Conservation (phyloP, 2,113 vertebrate species). For the Empidonax traillii region DNA sequence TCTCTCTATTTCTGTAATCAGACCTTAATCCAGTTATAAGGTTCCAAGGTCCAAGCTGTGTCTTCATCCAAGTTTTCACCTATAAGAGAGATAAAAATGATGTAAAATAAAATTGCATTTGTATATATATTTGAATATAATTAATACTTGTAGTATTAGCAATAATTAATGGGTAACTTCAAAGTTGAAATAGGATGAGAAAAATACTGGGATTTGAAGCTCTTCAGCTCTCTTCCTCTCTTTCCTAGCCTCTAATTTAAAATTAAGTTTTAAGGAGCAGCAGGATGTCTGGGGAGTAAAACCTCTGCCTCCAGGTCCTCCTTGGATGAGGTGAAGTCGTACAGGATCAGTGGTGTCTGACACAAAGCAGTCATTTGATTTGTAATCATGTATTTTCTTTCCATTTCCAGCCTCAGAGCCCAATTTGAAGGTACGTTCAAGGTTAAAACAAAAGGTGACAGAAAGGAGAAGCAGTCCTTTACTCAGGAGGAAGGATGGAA, state of each 20-base stretch:
- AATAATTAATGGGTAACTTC: neutral
- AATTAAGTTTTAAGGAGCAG: neutral
- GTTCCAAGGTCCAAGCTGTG: conserved; percentile 14
- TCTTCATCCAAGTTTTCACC: conserved; percentile 54
- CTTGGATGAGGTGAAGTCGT: neutral
- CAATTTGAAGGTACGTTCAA: conserved; percentile 97
- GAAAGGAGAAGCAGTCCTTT: conserved; percentile 97
- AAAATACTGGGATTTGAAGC: neutral
- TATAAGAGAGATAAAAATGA: conserved; percentile 47
- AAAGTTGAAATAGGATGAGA: neutral
- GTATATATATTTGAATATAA: neutral
- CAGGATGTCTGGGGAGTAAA: neutral
- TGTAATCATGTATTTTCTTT: conserved; percentile 12
- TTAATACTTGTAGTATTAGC: neutral
- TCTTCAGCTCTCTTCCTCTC: neutral
- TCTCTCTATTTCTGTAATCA: conserved; percentile 62
- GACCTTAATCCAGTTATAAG: conserved; percentile 38
- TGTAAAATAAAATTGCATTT: conserved; percentile 38
- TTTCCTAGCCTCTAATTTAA: neutral
- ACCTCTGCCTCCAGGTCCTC: neutral
- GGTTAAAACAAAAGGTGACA: conserved; percentile 98
- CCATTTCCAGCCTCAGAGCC: conserved; percentile 91
- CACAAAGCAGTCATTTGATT: neutral
- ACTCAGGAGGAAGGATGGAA: conserved; percentile 93
- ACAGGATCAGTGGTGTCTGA: neutral